A percentile compares a stretch with the other conserved stretches of the same genome.
Evolutionary conservation across 2,888 invertebrate species (phyloP).

Genomic region (Pelosia muscerda): DNA sequence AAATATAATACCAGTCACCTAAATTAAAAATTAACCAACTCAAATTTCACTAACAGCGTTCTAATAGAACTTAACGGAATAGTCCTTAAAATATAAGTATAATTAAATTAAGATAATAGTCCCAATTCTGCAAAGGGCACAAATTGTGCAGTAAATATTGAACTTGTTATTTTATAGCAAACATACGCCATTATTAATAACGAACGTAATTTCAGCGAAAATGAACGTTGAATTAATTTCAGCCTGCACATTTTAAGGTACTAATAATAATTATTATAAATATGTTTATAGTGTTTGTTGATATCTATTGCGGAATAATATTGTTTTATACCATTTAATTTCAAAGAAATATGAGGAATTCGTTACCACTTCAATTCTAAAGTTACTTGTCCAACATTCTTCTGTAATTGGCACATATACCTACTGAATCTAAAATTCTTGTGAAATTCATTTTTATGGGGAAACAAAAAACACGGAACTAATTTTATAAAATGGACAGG

Average conservation of each 20-base stretch:
- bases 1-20: no score
- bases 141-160: slow-evolving; percentile 5
- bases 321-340: neutral
- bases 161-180: neutral
- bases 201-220: neutral
- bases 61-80: no score
- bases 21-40: no score
- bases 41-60: neutral
- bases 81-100: no score
- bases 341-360: neutral
- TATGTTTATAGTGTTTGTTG: neutral
- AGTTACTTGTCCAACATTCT: neutral
- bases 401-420: neutral
- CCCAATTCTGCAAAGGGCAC: neutral
- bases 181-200: neutral
- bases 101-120: neutral
- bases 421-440: neutral
- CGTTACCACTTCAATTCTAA: neutral
- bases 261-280: neutral
- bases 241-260: neutral
- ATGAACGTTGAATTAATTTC: neutral
- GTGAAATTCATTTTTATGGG: neutral
- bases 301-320: neutral
- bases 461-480: no score
- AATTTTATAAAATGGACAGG: no score